Evolutionary conservation across 2,888 invertebrate genomes (phyloP).

Genomic region (Nebria salina): DNA sequence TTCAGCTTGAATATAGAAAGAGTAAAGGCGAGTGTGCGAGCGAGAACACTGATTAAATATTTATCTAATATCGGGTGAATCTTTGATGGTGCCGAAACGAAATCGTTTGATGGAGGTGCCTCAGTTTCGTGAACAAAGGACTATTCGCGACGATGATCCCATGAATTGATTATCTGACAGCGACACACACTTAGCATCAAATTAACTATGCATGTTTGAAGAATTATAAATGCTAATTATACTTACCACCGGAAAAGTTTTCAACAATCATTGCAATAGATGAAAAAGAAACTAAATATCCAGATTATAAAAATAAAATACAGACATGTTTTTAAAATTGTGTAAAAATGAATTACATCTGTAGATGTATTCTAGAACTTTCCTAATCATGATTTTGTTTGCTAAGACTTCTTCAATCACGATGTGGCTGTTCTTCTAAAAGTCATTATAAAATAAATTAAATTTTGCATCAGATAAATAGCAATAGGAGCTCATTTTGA

Average conservation of each 20-base stretch:
- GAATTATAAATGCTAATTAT: conserved; percentile 27
- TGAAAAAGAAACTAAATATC: background rate
- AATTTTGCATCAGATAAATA: background rate
- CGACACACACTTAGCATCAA: conserved; percentile 30
- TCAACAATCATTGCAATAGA: background rate
- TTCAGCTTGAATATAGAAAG: background rate
- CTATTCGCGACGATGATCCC: conserved; percentile 28
- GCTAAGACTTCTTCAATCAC: background rate
- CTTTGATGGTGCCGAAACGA: conserved; percentile 11
- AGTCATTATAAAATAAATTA: background rate
- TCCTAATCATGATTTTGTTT: background rate
- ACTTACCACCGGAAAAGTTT: background rate
- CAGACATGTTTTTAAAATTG: too few species aligned
- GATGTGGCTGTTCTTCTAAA: background rate
- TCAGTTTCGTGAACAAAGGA: background rate
- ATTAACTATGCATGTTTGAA: conserved; percentile 41
- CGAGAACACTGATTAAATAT: conserved; percentile 8
- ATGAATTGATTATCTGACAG: conserved; percentile 44
- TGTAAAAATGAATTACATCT: too few species aligned
- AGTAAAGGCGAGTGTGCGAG: background rate
- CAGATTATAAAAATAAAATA: too few species aligned
- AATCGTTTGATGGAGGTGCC: conserved; percentile 18
- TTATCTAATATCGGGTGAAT: conserved; percentile 14
- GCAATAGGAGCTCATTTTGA: background rate
- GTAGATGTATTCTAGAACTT: background rate